Conservation (phyloP, 2,888 invertebrate genomes). For the Heteromyza rotundicornis region DNA sequence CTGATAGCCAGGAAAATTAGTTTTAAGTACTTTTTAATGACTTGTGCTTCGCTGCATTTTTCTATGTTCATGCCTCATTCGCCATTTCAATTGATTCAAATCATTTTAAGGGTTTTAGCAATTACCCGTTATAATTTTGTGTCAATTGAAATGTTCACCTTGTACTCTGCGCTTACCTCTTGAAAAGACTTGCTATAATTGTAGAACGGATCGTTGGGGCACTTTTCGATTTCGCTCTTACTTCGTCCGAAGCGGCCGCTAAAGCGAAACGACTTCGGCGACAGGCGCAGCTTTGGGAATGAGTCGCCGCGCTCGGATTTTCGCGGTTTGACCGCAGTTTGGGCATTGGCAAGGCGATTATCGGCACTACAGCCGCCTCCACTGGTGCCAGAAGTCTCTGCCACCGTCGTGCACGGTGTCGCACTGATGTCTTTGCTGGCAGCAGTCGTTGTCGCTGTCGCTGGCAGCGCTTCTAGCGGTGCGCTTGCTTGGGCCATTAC, state of each 20-base stretch:
- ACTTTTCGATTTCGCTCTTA: slow-evolving; percentile 60
- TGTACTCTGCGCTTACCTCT: slow-evolving; percentile 50
- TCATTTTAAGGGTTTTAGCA: too few species aligned
- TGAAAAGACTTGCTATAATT: slow-evolving; percentile 62
- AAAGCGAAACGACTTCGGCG: slow-evolving; percentile 60
- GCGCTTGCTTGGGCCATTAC: neutral
- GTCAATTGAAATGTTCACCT: neutral
- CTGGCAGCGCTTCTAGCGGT: neutral
- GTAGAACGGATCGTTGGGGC: slow-evolving; percentile 54
- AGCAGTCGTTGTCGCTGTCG: neutral
- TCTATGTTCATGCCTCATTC: too few species aligned
- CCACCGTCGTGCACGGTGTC: neutral
- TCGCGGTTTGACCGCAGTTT: slow-evolving; percentile 32
- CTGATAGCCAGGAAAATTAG: too few species aligned
- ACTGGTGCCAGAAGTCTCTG: slow-evolving; percentile 10
- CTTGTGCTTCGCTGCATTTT: too few species aligned
- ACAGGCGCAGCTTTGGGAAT: slow-evolving; percentile 58
- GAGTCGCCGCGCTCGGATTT: slow-evolving; percentile 60
- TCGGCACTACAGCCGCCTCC: slow-evolving; percentile 1
- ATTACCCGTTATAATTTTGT: neutral
- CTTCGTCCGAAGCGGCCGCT: slow-evolving; percentile 61
- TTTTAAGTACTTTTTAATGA: neutral
- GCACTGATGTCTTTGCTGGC: neutral
- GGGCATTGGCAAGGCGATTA: neutral
- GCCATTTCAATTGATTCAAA: too few species aligned